Percentiles rank a stretch among this genome's conserved stretches.
Evolutionary conservation across 2,113 vertebrate genomes (phyloP).

Genomic region (Larimichthys crocea): DNA sequence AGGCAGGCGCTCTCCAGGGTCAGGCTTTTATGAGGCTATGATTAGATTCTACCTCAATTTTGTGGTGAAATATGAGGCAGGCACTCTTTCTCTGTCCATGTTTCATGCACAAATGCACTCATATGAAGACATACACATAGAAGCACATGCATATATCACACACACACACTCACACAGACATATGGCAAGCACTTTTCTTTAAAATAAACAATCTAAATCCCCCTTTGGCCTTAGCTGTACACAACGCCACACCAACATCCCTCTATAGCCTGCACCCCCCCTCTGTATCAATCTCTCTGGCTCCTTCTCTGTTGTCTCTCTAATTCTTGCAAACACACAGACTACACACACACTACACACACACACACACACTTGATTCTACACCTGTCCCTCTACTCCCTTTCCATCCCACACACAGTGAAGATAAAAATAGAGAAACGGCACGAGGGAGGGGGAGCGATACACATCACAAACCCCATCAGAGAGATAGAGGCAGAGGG

Average conservation of each 20-base stretch:
- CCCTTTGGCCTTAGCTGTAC: slow-evolving; percentile 53
- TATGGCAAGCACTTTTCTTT: slow-evolving; percentile 49
- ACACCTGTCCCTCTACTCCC: slow-evolving; percentile 79
- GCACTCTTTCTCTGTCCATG: slow-evolving; percentile 64
- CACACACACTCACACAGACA: neutral
- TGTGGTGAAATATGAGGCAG: slow-evolving; percentile 80
- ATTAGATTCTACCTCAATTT: slow-evolving; percentile 82
- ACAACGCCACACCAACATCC: slow-evolving; percentile 35
- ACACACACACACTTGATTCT: slow-evolving; percentile 53
- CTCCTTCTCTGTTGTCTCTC: slow-evolving; percentile 45
- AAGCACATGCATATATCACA: neutral
- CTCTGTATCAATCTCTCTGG: slow-evolving; percentile 36
- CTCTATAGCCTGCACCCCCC: slow-evolving; percentile 30
- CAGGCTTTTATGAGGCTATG: slow-evolving; percentile 78
- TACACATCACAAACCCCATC: slow-evolving; percentile 82
- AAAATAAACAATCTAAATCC: slow-evolving; percentile 67
- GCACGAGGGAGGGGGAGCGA: slow-evolving; percentile 63
- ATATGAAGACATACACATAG: slow-evolving; percentile 16
- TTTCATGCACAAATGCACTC: slow-evolving; percentile 61
- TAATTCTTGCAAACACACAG: slow-evolving; percentile 32
- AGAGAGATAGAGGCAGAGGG: slow-evolving; percentile 70
- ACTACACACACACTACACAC: slow-evolving; percentile 36
- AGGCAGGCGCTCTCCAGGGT: slow-evolving; percentile 74
- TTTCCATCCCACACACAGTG: slow-evolving; percentile 76
- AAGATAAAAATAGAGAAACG: slow-evolving; percentile 81